Evolutionary conservation across 1,140 invertebrate species (phyloP), one percentile per base, ranked within the genome.

Genomic region (Sycobia sp.): DNA sequence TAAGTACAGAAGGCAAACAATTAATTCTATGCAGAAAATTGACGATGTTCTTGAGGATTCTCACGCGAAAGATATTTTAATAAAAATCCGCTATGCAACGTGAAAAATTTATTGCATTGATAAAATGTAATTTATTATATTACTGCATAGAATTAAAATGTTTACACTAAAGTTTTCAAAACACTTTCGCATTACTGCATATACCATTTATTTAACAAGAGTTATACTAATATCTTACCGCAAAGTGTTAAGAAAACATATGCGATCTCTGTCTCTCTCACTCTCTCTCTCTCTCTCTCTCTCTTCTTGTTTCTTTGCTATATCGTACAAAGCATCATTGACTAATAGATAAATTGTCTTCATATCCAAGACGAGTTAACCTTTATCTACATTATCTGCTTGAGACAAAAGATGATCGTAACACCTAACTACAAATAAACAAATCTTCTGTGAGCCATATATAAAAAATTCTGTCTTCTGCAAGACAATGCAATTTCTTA

Each of bases 1-100:
- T 66, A 43, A 58, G 25, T n/a, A 29, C 54, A 49, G 54, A 55
- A 38, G 23, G 65, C n/a, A 65, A 59, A 1, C 23, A 14, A 44
- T 43, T 62, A 18, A 51, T 54, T 56, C 32, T 56, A 8, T 34
- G 25, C 23, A 38, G 25, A 38, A 60, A 20, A 51, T n/a, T n/a
- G n/a, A n/a, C n/a, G n/a, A n/a, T 32, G 29, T 4, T 32, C 5
- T 32, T 14, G 25, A 18, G 58, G 36, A 57, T 25, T 18, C 34
- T 47, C 32, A 14, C 41, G 13, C 13, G 9, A 20, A 22, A 22
- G 0, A 22, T 1, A 51, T 27, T 1, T 27, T 14, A 16, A 51
- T 38, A 11, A 38, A 8, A 23, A 36, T 13, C 3, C 13, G 14
- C 14, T 22, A 22, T 8, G 4, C n/a, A 22, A 8, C 22, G 3